Percentiles rank a stretch among this genome's conserved stretches.
Evolutionary conservation across 2,888 invertebrate species (phyloP).

Genomic region (Oscheius sp.): DNA sequence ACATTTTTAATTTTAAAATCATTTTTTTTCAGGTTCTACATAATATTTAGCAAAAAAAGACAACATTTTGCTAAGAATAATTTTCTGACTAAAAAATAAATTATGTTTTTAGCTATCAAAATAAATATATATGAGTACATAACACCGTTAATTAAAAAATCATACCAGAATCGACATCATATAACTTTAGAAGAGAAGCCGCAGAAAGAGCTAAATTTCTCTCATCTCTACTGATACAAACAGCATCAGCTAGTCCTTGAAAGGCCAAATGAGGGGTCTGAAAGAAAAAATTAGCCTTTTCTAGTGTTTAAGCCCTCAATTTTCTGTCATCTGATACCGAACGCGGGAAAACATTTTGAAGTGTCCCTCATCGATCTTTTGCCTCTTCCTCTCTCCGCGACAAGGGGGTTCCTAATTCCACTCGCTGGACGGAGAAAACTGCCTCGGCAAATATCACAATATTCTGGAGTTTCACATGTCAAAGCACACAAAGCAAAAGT

Average conservation of each 20-base stretch:
- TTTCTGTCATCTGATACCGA: not conserved
- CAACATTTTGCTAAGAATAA: too few relatives aligned
- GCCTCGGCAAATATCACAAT: slow-evolving; percentile 7
- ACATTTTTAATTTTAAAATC: not conserved
- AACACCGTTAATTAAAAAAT: not conserved
- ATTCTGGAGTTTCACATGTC: slow-evolving; percentile 17
- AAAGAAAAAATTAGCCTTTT: not conserved
- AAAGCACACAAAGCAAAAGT: slow-evolving; percentile 1
- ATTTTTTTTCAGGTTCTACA: not conserved
- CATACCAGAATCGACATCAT: slow-evolving; percentile 25
- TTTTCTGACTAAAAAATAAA: too few relatives aligned
- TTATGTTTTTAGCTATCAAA: too few relatives aligned
- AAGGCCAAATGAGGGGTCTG: slow-evolving; percentile 1
- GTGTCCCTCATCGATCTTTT: not conserved
- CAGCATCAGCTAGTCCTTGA: slow-evolving; percentile 6
- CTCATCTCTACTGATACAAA: slow-evolving; percentile 30
- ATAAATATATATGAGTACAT: too few relatives aligned
- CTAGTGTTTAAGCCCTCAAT: not conserved
- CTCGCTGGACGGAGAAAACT: slow-evolving; percentile 10
- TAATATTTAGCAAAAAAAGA: too few relatives aligned
- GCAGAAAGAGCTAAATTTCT: slow-evolving; percentile 26
- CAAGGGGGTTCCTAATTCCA: not conserved
- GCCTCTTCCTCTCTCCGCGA: not conserved
- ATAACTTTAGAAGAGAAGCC: slow-evolving; percentile 20
- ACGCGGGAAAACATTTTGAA: not conserved